Percentiles rank a stretch among this genome's conserved stretches.
Conservation (phyloP, 2,797 vertebrate genomes). For the Rhabdomys pumilio region DNA sequence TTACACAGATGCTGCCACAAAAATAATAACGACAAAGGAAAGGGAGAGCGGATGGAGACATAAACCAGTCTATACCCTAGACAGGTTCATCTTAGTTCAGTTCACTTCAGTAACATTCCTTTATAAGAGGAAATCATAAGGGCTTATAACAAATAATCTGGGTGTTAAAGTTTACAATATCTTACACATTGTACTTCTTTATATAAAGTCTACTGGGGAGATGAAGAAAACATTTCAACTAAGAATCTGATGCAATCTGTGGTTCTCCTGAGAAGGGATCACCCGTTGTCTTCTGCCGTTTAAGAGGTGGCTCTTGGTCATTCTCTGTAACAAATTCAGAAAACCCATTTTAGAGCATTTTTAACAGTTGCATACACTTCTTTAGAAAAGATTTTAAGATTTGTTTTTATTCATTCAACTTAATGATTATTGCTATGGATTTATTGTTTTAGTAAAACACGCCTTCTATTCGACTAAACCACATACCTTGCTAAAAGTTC, state of each 20-base stretch:
- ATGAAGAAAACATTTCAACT: conserved; percentile 60
- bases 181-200: conserved; percentile 56
- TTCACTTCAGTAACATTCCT: conserved; percentile 65
- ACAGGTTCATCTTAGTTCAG: conserved; percentile 12
- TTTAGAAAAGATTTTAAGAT: conserved; percentile 42
- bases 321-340: conserved; percentile 87
- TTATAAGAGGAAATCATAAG: conserved; percentile 41
- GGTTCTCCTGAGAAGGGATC: conserved; percentile 77
- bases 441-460: conserved; percentile 63
- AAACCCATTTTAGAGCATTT: conserved; percentile 69
- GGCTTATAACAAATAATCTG: conserved; percentile 36
- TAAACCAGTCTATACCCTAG: neutral
- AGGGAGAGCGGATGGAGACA: neutral
- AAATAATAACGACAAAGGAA: neutral
- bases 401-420: conserved; percentile 50
- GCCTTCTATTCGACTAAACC: neutral
- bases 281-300: conserved; percentile 89
- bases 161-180: conserved; percentile 62
- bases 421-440: conserved; percentile 37
- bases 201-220: neutral
- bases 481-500: conserved; percentile 9
- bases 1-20: neutral
- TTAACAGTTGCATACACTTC: conserved; percentile 59
- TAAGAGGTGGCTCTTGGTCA: conserved; percentile 91
- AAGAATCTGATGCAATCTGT: conserved; percentile 50